Evolutionary conservation across 2,113 vertebrate species (phyloP).

Genomic region (Melospiza georgiana): DNA sequence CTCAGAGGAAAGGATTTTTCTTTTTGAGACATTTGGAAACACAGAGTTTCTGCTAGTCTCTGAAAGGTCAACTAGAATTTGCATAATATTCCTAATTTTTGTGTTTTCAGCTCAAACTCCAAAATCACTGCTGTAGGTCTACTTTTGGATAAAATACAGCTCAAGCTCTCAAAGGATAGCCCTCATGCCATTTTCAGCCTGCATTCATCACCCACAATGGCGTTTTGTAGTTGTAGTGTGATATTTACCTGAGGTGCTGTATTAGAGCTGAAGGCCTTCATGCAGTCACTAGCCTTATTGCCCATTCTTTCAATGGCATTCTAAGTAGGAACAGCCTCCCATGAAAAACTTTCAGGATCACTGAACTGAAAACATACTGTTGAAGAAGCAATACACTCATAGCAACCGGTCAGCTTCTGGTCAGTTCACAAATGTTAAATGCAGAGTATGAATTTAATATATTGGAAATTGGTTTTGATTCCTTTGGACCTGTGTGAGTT

Average conservation of each 20-base stretch:
- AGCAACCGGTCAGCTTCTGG: not conserved
- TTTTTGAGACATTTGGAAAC: not conserved
- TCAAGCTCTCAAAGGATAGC: not conserved
- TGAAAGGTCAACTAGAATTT: not conserved
- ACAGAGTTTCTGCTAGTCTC: not conserved
- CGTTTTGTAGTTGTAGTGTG: not conserved
- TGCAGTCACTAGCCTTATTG: not conserved
- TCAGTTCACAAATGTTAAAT: not conserved
- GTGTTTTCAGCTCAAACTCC: not conserved
- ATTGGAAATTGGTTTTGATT: not conserved
- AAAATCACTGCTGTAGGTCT: not conserved
- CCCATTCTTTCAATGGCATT: not conserved
- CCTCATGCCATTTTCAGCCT: not conserved
- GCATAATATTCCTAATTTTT: not conserved
- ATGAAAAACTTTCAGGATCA: not conserved
- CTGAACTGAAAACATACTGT: not conserved
- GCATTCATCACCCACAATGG: not conserved
- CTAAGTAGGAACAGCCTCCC: not conserved
- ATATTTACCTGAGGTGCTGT: not conserved
- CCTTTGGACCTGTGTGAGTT: not conserved
- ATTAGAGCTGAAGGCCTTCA: not conserved
- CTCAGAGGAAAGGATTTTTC: not conserved
- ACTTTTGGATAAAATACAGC: not conserved
- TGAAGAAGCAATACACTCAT: not conserved
- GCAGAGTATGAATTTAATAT: not conserved